Base-by-base conservation (phyloP, 2,888 invertebrate species). In the Plusia festucae region DNA sequence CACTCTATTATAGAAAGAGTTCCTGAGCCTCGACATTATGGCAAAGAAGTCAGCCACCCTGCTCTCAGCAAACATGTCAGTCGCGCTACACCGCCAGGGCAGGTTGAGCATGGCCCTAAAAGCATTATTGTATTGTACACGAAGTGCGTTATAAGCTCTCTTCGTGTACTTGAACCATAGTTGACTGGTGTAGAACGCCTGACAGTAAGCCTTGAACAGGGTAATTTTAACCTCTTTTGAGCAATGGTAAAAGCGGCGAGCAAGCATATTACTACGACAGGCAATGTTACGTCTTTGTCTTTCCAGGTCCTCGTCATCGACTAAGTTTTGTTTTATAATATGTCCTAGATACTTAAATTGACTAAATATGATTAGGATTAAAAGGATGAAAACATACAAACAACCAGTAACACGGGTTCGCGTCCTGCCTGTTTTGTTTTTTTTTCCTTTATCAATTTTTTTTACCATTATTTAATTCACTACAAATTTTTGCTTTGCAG, bases 11-110 rank as follows among this genome's bases (percentile, higher is more conserved):
- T n/a, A n/a, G n/a, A n/a, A n/a, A n/a, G n/a, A n/a, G n/a, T n/a
- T n/a, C n/a, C n/a, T n/a, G n/a, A n/a, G n/a, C n/a, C n/a, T n/a
- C n/a, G n/a, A n/a, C n/a, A n/a, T n/a, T 34, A 34, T 34, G 32
- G 32, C 9, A 34, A 34, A 8, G 32, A 34, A 8, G 32, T 34
- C 32, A 2, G 32, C 32, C 9, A 34, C 32, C 32, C 32, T 8
- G 32, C 32, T 34, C 32, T 34, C 32, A 34, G 32, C 32, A 34
- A 91, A 0, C 78, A 67, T 34, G 2, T 34, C 32, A 34, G 32
- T 24, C 66, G 68, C 22, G 32, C 32, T 34, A 81, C 83, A 60
- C 81, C 32, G 32, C 32, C 32, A 34, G 32, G 32, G 32, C 32
- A 34, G 13, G 32, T 34, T 34, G 11, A 34, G 32, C 32, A 34